These are phyloP conservation scores for Tetraneura akinire DNA, from an alignment of 1,140 invertebrate genomes.

Conservation along the genomic window DNA sequence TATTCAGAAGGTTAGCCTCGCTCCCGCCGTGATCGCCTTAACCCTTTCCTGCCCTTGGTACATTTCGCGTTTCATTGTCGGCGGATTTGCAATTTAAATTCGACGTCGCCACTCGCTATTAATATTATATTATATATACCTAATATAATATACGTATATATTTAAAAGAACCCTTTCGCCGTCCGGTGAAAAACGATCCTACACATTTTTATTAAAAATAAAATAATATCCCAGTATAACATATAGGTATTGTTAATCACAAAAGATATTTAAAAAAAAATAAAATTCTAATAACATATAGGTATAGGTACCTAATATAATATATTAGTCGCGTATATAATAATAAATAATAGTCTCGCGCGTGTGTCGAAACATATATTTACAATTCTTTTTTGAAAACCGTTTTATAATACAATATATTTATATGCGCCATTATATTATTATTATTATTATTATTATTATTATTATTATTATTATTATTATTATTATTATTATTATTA, in stretches of 20 bases:
- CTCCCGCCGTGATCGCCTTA: background rate
- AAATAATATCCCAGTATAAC: background rate
- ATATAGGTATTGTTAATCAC: background rate
- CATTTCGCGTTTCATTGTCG: background rate
- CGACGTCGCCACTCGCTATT: too few species aligned
- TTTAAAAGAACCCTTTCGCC: conserved; percentile 18
- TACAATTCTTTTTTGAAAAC: conserved; percentile 3
- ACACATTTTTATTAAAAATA: background rate
- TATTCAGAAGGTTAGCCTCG: too few species aligned
- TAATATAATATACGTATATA: too few species aligned
- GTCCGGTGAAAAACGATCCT: conserved; percentile 40
- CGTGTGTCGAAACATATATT: background rate
- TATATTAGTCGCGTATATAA: background rate
- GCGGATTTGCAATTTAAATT: conserved; percentile 42
- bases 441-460: background rate
- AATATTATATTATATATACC: too few species aligned
- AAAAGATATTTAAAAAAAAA: background rate
- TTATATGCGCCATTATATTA: too few species aligned
- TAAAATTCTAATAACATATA: too few species aligned
- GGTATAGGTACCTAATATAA: too few species aligned
- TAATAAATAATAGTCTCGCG: too few species aligned
- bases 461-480: background rate
- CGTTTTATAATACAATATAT: too few species aligned
- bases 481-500: conserved; percentile 1
- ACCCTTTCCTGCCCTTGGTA: too few species aligned